Base-by-base conservation (phyloP, 2,888 invertebrate species). In the Tachystola acroxantha region DNA sequence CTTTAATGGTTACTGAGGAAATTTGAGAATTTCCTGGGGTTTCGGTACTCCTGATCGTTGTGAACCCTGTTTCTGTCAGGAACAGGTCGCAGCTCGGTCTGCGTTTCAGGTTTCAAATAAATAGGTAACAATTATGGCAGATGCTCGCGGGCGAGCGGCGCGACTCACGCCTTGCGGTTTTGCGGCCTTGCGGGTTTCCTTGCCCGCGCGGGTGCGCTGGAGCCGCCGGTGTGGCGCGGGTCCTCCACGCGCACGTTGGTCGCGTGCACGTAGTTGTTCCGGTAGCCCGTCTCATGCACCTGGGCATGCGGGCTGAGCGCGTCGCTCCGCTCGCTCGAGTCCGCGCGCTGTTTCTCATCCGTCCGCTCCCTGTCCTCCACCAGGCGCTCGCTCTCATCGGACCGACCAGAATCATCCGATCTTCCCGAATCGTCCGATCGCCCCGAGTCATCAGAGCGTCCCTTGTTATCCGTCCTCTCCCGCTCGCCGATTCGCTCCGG, bases 231-330 rank as follows among this genome's bases (percentile, higher is more conserved):
- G 65, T n/a, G 63, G 7, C 59, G 50, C 7, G 77, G 73, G 43
- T 74, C 63, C 35, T 81, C 76, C 19, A 77, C 66, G 39, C 69
- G 73, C 32, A 77, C 64, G 54, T 78, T 74, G 40, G 65, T 66
- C 12, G 79, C 77, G 34, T 59, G 74, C 37, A 84, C 57, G 54
- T 60, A 81, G 42, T 77, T 79, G 48, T 66, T 84, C 32, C 57
- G 48, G 54, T 69, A 82, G 31, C 70, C 78, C 1, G 68, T 65
- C 50, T 81, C 81, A 6, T 49, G 64, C 13, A 84, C 63, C 19
- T 56, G 63, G 11, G 80, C 84, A 50, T 67, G 69, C 3, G 82
- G 74, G 32, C 78, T 75, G 19, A 81, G 50, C 28, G 42, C 37
- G 43, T 73, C 73, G 3, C 55, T 55, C 10, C 69, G 52, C 42